A percentile compares a stretch with the other conserved stretches of the same genome.
Conservation (phyloP, 2,113 vertebrate genomes). For the Theristicus caerulescens region DNA sequence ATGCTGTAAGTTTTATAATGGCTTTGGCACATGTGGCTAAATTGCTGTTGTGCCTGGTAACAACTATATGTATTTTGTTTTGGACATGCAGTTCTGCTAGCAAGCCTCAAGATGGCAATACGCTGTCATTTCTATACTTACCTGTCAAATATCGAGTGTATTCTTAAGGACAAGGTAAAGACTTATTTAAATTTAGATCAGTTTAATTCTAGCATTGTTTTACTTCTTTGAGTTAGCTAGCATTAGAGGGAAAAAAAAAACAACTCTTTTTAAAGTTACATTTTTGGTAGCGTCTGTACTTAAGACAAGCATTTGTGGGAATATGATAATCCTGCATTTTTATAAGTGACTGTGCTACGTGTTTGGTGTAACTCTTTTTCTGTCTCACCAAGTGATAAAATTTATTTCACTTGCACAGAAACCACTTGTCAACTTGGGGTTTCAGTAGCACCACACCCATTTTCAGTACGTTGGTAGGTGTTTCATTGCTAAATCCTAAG, state of each 20-base stretch:
- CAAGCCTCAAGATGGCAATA: constrained; percentile 59
- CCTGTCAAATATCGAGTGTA: rapidly evolving
- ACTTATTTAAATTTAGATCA: not conserved
- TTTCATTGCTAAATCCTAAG: not conserved
- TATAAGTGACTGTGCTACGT: not conserved
- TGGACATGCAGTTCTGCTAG: not conserved
- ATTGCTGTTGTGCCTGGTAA: not conserved
- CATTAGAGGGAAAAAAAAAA: not conserved
- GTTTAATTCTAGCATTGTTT: not conserved
- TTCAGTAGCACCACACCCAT: not conserved
- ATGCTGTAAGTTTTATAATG: not conserved
- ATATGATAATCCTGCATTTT: not conserved
- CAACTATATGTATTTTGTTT: not conserved
- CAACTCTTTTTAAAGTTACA: not conserved
- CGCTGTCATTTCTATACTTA: not conserved
- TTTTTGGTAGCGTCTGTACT: not conserved
- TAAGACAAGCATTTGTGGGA: not conserved
- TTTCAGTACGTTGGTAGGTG: not conserved
- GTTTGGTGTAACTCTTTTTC: not conserved
- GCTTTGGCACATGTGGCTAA: not conserved
- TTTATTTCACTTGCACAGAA: not conserved
- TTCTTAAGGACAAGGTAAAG: not conserved
- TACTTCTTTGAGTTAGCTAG: not conserved
- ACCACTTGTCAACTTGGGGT: not conserved
- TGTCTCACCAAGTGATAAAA: not conserved